Evolutionary conservation across 1,140 invertebrate species (phyloP), one percentile per base, ranked within the genome.

Genomic region (Oreohelix idahoensis): DNA sequence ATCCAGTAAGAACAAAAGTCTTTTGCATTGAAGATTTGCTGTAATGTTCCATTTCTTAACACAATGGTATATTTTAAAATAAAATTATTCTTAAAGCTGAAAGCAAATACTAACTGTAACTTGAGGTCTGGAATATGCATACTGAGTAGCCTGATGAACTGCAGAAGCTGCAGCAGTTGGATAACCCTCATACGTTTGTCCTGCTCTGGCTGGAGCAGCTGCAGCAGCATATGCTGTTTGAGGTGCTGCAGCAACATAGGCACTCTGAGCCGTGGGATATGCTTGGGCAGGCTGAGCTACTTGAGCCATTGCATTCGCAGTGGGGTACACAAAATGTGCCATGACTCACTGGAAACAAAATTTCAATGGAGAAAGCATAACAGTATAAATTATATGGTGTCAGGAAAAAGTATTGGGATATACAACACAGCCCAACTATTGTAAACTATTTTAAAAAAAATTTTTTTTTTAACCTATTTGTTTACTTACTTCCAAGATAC

Each of bases 231-330:
- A 88, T 84, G 91, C 91, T 35, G 91, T 89, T 32, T 89, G 87
- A 45, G 88, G 91, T 8, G 96, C 95, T 85, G 96, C 88, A 49
- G 89, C 88, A 49, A 91, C 96, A 94, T 97, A 96, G 83, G 96
- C 96, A 73, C 96, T 95, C 91, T 96, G 96, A 20, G 95, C 95
- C 66, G 95, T 95, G 85, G 95, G 95, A 92, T 96, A 97, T 74
- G 92, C 81, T 49, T 83, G 81, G 23, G 84, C 81, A n/a, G 84
- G 58, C n/a, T 70, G 73, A 15, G 84, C 89, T 49, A 90, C 91
- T 45, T 91, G 87, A 74, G 90, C 89, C 38, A 87, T 87, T n/a
- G 86, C 83, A 87, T 89, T 90, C 36, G 89, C 89, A 51, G 88
- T 86, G 23, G 90, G 90, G 77, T 91, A 91, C 36, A 91, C 88